Base-by-base conservation (phyloP, 2,113 vertebrate species). In the Hippotragus niger region DNA sequence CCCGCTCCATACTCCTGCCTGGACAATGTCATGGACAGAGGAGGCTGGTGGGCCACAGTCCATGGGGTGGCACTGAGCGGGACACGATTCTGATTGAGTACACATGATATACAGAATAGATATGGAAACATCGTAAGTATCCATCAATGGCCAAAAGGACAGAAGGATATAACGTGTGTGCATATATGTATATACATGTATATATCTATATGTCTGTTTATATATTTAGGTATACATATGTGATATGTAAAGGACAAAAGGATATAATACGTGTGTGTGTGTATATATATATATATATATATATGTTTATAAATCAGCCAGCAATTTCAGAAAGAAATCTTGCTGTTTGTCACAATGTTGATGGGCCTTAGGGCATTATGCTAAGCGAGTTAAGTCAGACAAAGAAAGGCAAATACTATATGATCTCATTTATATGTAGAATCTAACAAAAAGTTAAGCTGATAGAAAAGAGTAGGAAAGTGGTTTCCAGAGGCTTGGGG, bases 121-220 rank as follows among this genome's bases (percentile, higher is more conserved):
- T 10, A 10, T 4, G 13, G 36, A 67, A 67, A 40, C 33, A 21
- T 9, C 1, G 2, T 10, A 47, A 64, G 7, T 17, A 14, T 2
- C 57, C 31, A 16, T 17, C 5, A 25, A 0, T 9, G 19, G 40
- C 47, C 36, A 16, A 55, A 36, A 52, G 57, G 7, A 76, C 25
- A 29, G 62, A 19, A 31, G 2, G 16, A 36, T 12, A 7, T 2
- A 6, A 2, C 47, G 2, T 9, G 3, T 31, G 7, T 47, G 3
- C 3, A 23, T 57, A 57, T 58, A 4, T 45, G 25, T 45, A 14
- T 33, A 1, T 7, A 15, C 31, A 1, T 14, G 12, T 60, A 13
- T 6, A 31, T 29, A 14, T 25, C 7, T 21, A 1, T 6, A 15
- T 43, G 33, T 12, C 14, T 11, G 15, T 19, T 19, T 29, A 23